Percentiles rank a stretch among this genome's conserved stretches.
Conservation (phyloP, 2,797 vertebrate genomes). For the Dendrocincla fuliginosa region DNA sequence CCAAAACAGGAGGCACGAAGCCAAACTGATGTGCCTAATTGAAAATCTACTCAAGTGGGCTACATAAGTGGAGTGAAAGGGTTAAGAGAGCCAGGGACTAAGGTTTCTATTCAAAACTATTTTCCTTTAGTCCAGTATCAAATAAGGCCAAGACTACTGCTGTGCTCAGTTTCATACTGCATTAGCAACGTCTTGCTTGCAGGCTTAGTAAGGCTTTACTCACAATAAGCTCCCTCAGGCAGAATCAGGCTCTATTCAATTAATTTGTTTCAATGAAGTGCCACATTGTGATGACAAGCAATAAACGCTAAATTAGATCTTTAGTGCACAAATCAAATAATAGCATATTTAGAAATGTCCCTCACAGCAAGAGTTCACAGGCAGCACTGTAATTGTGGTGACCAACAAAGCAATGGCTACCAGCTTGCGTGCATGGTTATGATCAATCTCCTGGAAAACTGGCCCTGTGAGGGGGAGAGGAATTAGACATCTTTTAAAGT, state of each 20-base stretch:
- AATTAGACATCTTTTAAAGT: not conserved
- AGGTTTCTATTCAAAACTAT: not conserved
- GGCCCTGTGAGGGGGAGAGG: not conserved
- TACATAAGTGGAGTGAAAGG: not conserved
- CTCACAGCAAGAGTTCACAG: not conserved
- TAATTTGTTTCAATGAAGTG: not conserved
- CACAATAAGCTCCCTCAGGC: not conserved
- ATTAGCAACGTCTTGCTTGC: slow-evolving; percentile 5
- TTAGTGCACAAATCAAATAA: not conserved
- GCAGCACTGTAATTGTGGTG: not conserved
- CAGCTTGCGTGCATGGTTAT: not conserved
- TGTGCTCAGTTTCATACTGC: not conserved
- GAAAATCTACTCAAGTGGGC: not conserved
- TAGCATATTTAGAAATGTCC: not conserved
- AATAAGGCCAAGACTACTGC: not conserved
- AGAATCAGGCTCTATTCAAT: not conserved
- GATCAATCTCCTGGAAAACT: not conserved
- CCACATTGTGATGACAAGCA: not conserved
- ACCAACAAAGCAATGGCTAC: not conserved
- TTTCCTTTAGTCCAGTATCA: not conserved
- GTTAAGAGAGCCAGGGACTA: not conserved
- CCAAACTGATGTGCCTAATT: not conserved
- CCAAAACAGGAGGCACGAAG: not conserved
- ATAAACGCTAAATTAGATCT: slow-evolving; percentile 9
- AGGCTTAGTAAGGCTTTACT: not conserved